phyloP scores from a whole-genome alignment of 2,113 vertebrate genomes.

The Chaetodon auriga region DNA sequence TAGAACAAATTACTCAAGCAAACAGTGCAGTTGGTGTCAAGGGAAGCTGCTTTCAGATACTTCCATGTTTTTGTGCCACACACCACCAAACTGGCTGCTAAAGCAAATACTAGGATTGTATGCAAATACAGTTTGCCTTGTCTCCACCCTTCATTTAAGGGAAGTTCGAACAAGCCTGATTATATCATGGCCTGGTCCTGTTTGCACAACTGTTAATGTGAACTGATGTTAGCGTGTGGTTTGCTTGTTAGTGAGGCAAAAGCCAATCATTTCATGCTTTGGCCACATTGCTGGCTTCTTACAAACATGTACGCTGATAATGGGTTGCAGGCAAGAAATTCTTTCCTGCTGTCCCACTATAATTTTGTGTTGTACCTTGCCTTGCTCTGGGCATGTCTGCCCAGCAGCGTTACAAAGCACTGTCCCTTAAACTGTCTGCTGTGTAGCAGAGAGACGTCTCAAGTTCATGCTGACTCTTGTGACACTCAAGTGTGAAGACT shows the following conservation, averaged over 20 bases:
- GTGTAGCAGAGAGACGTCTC: slow-evolving; percentile 28
- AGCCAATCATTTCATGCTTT: slow-evolving; percentile 17
- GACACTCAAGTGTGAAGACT: slow-evolving; percentile 32
- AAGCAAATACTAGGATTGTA: slow-evolving; percentile 25
- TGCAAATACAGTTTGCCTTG: slow-evolving; percentile 22
- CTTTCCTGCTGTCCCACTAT: background rate
- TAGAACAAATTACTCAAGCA: background rate
- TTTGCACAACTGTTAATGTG: background rate
- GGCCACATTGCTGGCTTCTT: slow-evolving; percentile 3
- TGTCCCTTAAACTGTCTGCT: background rate
- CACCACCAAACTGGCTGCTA: slow-evolving; percentile 1
- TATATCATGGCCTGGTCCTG: background rate
- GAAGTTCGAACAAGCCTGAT: background rate
- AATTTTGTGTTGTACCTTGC: slow-evolving; percentile 6
- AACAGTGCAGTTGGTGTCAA: background rate
- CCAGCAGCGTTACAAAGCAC: background rate
- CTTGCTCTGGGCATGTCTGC: background rate
- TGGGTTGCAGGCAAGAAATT: background rate
- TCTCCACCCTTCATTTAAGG: slow-evolving; percentile 9
- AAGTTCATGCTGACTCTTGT: slow-evolving; percentile 42
- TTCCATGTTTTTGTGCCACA: background rate
- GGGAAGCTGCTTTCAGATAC: background rate
- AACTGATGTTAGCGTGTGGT: background rate
- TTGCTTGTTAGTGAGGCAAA: background rate
- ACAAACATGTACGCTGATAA: slow-evolving; percentile 19